Percentiles rank a stretch among this genome's conserved stretches.
Evolutionary conservation across 2,888 invertebrate genomes (phyloP).

Genomic region (Parochlus steinenii): DNA sequence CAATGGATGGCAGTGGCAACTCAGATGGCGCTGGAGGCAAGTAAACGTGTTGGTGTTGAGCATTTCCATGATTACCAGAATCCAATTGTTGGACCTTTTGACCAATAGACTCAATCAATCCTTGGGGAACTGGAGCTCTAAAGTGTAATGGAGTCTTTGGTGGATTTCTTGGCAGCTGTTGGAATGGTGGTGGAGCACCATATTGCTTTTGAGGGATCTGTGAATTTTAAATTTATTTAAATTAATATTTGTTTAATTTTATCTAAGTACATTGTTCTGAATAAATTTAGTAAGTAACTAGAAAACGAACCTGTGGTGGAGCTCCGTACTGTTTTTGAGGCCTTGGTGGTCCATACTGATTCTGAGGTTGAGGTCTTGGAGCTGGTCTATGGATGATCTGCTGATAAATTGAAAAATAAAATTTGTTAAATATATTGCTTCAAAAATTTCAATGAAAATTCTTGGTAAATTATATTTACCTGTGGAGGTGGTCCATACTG

Average conservation of each 20-base stretch:
- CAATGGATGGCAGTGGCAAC: conserved; percentile 16
- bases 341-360: conserved; percentile 13
- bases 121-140: conserved; percentile 55
- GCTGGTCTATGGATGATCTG: conserved; percentile 7
- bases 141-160: conserved; percentile 51
- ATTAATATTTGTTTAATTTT: too few species aligned
- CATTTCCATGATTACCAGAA: conserved; percentile 37
- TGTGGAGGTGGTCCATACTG: conserved; percentile 11
- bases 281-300: too few species aligned
- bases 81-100: conserved; percentile 46
- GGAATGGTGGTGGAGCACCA: conserved; percentile 27
- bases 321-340: conserved; percentile 14
- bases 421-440: too few species aligned
- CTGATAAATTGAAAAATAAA: too few species aligned
- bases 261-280: too few species aligned
- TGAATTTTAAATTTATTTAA: too few species aligned
- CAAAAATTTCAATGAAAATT: too few species aligned
- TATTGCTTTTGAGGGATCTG: too few species aligned
- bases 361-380: conserved; percentile 7
- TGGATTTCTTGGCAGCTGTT: conserved; percentile 26
- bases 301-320: too few species aligned
- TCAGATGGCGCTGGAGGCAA: conserved; percentile 46
- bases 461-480: too few species aligned
- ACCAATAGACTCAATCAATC: conserved; percentile 47
- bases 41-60: conserved; percentile 36